Base-by-base conservation (phyloP, 2,797 vertebrate species). In the Argya squamiceps region DNA sequence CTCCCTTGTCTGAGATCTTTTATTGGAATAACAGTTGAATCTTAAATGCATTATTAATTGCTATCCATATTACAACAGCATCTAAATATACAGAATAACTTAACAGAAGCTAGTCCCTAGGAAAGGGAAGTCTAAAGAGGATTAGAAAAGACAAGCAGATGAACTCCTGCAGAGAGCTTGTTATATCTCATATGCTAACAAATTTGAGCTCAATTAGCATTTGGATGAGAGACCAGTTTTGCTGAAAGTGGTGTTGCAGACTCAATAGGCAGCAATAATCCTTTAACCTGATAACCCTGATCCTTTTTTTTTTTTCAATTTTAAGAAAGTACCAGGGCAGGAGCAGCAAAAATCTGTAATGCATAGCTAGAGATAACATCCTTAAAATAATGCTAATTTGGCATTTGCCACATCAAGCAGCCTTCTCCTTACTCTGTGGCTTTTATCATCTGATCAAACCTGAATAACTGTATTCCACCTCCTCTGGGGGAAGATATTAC, bases 81-180 rank as follows among this genome's bases (percentile, higher is more conserved):
- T 89, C 75, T 83, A 92, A 89, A 92, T 75, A 89, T 15, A 80
- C 27, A 62, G 82, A 84, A 58, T 90, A 89, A 83, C 50, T 77
- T 92, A 58, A 80, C 41, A 88, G 79, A 86, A 78, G 39, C 65
- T 78, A 81, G 60, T 95, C 76, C 73, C 65, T 78, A 78, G 76
- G 62, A 95, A 82, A 73, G 55, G 32, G 36, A 78, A 80, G 39
- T 71, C 50, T 68, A 75, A 91, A 94, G 88, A 81, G 76, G 89
- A 96, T 96, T 97, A 90, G 84, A 94, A 92, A 93, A 96, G 90
- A 94, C 88, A 96, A 84, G 92, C 67, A 88, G 76, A 94, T 78
- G 79, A 95, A 86, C 58, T 90, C 93, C 83, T 52, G 92, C 83
- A 86, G 94, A 81, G 92, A 86, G 29, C 79, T 89, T 96, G 93